phyloP scores from a whole-genome alignment of 2,888 invertebrate species.

The Plebejus melissa region DNA sequence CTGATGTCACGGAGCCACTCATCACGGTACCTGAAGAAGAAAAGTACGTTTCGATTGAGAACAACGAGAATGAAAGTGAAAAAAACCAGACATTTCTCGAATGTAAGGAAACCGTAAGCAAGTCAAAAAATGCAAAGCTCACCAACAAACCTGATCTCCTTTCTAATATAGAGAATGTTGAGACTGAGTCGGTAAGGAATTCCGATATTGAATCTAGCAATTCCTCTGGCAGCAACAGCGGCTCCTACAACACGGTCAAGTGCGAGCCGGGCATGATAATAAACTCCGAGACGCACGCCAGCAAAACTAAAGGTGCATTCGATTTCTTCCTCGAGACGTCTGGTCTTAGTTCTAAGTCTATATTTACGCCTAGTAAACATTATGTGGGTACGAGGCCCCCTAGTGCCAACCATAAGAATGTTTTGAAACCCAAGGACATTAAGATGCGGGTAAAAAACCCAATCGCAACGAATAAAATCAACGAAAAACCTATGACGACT shows the following conservation, averaged over 20 bases:
- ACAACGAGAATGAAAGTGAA: conserved; percentile 47
- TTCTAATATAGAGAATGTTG: conserved; percentile 77
- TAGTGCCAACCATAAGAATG: conserved; percentile 85
- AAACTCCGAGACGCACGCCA: conserved; percentile 50
- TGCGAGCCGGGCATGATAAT: conserved; percentile 66
- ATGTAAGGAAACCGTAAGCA: conserved; percentile 53
- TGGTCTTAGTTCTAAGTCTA: conserved; percentile 88
- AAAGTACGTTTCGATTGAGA: conserved; percentile 41
- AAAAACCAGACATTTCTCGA: conserved; percentile 59
- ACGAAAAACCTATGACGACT: conserved; percentile 77
- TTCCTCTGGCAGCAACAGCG: conserved; percentile 75
- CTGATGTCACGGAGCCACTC: conserved; percentile 66
- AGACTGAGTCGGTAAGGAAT: conserved; percentile 81
- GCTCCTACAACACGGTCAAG: conserved; percentile 69
- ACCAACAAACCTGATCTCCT: conserved; percentile 76
- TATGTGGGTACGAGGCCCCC: conserved; percentile 76
- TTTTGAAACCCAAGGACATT: conserved; percentile 87
- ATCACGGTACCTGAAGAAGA: conserved; percentile 62
- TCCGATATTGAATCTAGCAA: conserved; percentile 83
- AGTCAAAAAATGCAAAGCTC: conserved; percentile 68
- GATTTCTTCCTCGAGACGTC: conserved; percentile 89
- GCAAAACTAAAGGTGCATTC: conserved; percentile 77
- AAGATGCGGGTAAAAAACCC: conserved; percentile 85
- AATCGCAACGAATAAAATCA: conserved; percentile 79
- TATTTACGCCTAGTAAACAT: conserved; percentile 76